These are phyloP conservation scores for Creontiades dilutus DNA, from an alignment of 2,888 invertebrate genomes.

Conservation along the genomic window DNA sequence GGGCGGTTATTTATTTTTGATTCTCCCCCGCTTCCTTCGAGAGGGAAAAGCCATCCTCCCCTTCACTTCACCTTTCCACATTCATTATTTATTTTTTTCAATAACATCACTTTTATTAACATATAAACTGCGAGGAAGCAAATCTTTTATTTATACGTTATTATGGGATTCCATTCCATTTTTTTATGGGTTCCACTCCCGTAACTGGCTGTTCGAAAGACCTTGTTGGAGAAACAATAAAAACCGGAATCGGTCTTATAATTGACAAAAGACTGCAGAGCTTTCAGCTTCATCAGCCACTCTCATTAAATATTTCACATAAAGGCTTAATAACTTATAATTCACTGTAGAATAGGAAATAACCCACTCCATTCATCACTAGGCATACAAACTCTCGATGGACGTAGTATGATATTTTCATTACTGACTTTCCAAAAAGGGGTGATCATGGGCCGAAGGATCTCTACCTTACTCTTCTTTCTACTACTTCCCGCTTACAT, in stretches of 20 bases:
- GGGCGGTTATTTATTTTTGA: conserved; percentile 69
- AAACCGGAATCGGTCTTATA: not conserved
- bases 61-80: conserved; percentile 30
- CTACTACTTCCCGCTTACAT: too few relatives aligned
- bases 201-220: not conserved
- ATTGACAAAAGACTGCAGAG: not conserved
- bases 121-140: conserved; percentile 66
- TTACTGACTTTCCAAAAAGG: too few relatives aligned
- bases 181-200: conserved; percentile 40
- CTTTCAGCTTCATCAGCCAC: not conserved
- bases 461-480: too few relatives aligned
- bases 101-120: conserved; percentile 71
- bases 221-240: not conserved
- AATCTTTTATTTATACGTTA: conserved; percentile 64
- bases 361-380: too few relatives aligned
- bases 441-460: too few relatives aligned
- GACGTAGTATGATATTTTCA: too few relatives aligned
- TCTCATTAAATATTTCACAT: too few relatives aligned
- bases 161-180: not conserved
- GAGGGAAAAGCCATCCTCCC: not conserved
- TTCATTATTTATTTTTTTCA: conserved; percentile 70
- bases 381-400: too few relatives aligned
- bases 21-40: conserved; percentile 40
- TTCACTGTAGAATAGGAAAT: too few relatives aligned
- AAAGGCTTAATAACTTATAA: too few relatives aligned